Percentiles rank a stretch among this genome's conserved stretches.
phyloP scores from a whole-genome alignment of 2,888 invertebrate genomes.

The Pharmacophagus antenor region DNA sequence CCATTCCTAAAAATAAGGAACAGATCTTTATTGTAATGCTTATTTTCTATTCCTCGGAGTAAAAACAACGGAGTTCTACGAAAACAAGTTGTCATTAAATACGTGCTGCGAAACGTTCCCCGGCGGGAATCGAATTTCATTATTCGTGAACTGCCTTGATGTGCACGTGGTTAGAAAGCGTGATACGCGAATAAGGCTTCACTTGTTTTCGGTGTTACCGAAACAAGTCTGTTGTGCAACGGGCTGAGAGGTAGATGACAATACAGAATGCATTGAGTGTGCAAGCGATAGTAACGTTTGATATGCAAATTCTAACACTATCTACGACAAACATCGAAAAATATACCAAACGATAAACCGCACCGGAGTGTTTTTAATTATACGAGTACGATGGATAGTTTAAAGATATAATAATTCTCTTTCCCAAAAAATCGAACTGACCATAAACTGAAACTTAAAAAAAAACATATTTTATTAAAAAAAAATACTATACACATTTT shows the following conservation, averaged over 20 bases:
- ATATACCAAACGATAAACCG: neutral
- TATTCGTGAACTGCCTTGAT: constrained; percentile 5
- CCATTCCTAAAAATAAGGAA: neutral
- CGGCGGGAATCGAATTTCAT: constrained; percentile 8
- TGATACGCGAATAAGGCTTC: neutral
- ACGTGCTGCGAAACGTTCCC: neutral
- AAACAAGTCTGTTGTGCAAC: neutral
- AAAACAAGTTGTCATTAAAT: constrained; percentile 14
- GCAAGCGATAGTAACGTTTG: constrained; percentile 14
- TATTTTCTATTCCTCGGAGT: constrained; percentile 10
- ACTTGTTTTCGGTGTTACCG: neutral
- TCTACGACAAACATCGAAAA: neutral
- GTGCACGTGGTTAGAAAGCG: neutral
- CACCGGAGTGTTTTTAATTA: neutral
- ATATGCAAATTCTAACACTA: constrained; percentile 16
- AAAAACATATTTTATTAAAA: neutral
- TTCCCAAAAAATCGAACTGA: neutral
- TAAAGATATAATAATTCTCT: too few relatives aligned
- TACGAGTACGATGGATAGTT: neutral
- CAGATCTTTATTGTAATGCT: constrained; percentile 7
- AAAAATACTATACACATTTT: too few relatives aligned
- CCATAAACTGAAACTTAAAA: neutral
- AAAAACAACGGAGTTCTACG: constrained; percentile 16
- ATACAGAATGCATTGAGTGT: constrained; percentile 4
- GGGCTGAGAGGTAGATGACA: constrained; percentile 1